phyloP scores from a whole-genome alignment of 1,140 invertebrate species.

The Drosophila mayri region DNA sequence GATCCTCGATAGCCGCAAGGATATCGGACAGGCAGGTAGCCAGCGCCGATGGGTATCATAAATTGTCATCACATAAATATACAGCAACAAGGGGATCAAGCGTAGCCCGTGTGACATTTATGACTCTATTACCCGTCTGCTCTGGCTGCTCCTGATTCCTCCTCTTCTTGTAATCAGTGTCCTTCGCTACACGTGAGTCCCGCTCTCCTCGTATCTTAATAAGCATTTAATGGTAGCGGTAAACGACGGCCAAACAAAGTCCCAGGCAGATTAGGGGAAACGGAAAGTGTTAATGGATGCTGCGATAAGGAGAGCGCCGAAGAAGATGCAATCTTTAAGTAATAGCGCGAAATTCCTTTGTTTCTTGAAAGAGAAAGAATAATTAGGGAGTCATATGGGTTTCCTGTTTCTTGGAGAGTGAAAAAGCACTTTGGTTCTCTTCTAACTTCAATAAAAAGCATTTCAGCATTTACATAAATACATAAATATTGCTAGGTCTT shows the following conservation, averaged over 20 bases:
- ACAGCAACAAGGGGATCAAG: conserved; percentile 44
- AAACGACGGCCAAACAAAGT: conserved; percentile 60
- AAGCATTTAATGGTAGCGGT: conserved; percentile 79
- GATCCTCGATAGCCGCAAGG: conserved; percentile 32
- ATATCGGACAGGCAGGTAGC: conserved; percentile 40
- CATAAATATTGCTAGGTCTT: conserved; percentile 57
- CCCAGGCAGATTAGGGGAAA: conserved; percentile 9
- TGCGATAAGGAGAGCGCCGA: conserved; percentile 37
- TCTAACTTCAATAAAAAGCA: neutral
- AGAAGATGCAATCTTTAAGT: neutral
- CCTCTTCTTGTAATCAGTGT: conserved; percentile 42
- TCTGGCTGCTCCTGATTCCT: conserved; percentile 16
- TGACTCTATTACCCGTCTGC: conserved; percentile 71
- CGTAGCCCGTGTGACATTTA: conserved; percentile 66
- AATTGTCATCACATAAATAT: conserved; percentile 83
- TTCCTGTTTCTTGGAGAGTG: neutral
- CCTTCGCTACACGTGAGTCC: conserved; percentile 44
- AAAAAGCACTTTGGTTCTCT: neutral
- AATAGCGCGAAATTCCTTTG: conserved; percentile 6
- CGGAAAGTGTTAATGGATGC: conserved; percentile 48
- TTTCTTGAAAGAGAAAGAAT: neutral
- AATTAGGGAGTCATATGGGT: neutral
- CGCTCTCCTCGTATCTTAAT: conserved; percentile 63
- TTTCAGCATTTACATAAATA: conserved; percentile 33
- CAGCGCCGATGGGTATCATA: conserved; percentile 69